Conservation (phyloP, 2,797 vertebrate genomes). For the Pangasius djambal region DNA sequence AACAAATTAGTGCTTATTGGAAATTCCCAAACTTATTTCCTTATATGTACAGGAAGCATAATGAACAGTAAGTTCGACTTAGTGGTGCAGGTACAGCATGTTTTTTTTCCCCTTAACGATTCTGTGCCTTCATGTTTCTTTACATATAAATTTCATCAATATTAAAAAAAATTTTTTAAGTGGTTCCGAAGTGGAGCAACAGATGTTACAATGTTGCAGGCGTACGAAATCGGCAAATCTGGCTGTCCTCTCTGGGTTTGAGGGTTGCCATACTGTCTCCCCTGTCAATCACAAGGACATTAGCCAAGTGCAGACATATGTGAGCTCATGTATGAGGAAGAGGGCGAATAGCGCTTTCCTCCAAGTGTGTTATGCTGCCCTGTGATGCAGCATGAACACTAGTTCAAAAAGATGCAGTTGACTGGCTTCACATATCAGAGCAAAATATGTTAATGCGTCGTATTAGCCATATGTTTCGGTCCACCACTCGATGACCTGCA, state of each 20-base stretch:
- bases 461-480: background rate
- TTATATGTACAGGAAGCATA: background rate
- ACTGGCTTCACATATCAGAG: background rate
- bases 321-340: background rate
- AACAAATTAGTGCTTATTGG: background rate
- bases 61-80: background rate
- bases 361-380: background rate
- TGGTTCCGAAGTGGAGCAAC: background rate
- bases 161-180: background rate
- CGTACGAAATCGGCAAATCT: background rate
- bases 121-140: background rate
- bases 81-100: background rate
- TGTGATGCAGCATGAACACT: background rate
- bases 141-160: background rate
- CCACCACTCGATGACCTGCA: background rate
- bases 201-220: background rate
- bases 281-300: background rate
- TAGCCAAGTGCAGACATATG: background rate
- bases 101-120: background rate
- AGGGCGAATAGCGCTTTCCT: background rate
- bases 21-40: background rate
- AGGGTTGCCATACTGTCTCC: background rate
- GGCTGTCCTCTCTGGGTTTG: background rate
- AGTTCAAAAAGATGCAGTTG: background rate
- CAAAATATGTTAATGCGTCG: background rate